Conservation (phyloP, 1,140 invertebrate genomes). For the Coelopa frigida region DNA sequence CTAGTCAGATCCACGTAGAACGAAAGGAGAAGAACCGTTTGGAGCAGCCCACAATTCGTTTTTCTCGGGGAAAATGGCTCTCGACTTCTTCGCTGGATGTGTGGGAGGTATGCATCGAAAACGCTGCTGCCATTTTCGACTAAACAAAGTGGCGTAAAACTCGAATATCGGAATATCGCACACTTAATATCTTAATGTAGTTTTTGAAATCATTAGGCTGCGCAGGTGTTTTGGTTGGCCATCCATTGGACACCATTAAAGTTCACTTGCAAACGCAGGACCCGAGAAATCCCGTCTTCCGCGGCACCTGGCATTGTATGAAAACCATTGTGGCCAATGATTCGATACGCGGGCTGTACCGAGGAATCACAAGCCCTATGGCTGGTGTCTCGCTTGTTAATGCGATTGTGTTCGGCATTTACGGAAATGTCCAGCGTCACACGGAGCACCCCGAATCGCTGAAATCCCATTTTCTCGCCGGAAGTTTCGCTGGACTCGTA, state of each 20-base stretch:
- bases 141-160: slow-evolving; percentile 20
- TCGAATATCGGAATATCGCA: too few relatives aligned
- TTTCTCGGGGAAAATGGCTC: slow-evolving; percentile 53
- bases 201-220: slow-evolving; percentile 59
- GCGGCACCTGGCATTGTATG: slow-evolving; percentile 73
- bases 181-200: slow-evolving; percentile 13
- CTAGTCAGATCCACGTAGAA: too few relatives aligned
- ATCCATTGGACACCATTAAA: slow-evolving; percentile 88
- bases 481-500: slow-evolving; percentile 62
- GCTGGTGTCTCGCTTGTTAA: slow-evolving; percentile 79
- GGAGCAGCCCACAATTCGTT: too few relatives aligned
- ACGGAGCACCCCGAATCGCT: slow-evolving; percentile 57
- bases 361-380: slow-evolving; percentile 79
- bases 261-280: slow-evolving; percentile 80
- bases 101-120: slow-evolving; percentile 60
- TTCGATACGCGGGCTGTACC: slow-evolving; percentile 68
- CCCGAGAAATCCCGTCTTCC: slow-evolving; percentile 60
- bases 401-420: slow-evolving; percentile 86
- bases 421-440: slow-evolving; percentile 64
- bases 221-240: slow-evolving; percentile 76
- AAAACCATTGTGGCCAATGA: slow-evolving; percentile 65
- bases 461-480: slow-evolving; percentile 63
- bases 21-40: too few relatives aligned
- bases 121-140: slow-evolving; percentile 10
- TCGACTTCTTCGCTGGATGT: slow-evolving; percentile 76